Percentiles rank a stretch among this genome's conserved stretches.
Conservation (phyloP, 2,888 invertebrate species). For the Temnothorax ravouxi region DNA sequence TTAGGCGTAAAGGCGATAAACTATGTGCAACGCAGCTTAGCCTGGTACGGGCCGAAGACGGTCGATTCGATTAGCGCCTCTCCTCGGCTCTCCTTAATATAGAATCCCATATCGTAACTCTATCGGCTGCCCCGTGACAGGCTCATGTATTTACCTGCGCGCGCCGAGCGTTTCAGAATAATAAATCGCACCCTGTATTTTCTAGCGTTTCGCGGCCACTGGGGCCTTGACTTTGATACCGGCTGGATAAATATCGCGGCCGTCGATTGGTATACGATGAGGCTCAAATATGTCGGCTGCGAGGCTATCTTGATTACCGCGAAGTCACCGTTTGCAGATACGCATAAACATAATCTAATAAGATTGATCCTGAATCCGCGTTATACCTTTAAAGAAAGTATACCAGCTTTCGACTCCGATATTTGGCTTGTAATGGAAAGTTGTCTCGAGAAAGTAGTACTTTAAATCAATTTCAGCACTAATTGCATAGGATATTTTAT, state of each 20-base stretch:
- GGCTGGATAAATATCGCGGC: slow-evolving; percentile 60
- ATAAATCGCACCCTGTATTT: slow-evolving; percentile 63
- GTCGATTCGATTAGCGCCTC: slow-evolving; percentile 61
- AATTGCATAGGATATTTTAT: neutral
- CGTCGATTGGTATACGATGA: slow-evolving; percentile 44
- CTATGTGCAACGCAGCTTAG: slow-evolving; percentile 35
- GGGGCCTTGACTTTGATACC: slow-evolving; percentile 48
- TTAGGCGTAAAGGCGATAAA: slow-evolving; percentile 76
- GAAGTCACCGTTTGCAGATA: slow-evolving; percentile 26
- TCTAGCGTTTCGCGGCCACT: slow-evolving; percentile 33
- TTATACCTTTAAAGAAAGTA: neutral
- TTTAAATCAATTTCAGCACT: neutral
- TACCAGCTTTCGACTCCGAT: neutral
- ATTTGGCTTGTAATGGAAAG: neutral
- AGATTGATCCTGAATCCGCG: neutral
- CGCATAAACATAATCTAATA: slow-evolving; percentile 32
- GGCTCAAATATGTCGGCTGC: slow-evolving; percentile 39
- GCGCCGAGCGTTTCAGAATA: slow-evolving; percentile 57
- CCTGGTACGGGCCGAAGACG: slow-evolving; percentile 17
- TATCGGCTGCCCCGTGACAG: slow-evolving; percentile 50
- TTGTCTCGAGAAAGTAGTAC: neutral
- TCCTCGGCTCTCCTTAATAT: slow-evolving; percentile 52
- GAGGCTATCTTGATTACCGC: slow-evolving; percentile 26
- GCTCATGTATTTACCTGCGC: slow-evolving; percentile 60
- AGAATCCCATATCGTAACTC: slow-evolving; percentile 67